A percentile compares a stretch with the other conserved stretches of the same genome.
phyloP scores from a whole-genome alignment of 2,888 invertebrate genomes.

The Syritta pipiens region DNA sequence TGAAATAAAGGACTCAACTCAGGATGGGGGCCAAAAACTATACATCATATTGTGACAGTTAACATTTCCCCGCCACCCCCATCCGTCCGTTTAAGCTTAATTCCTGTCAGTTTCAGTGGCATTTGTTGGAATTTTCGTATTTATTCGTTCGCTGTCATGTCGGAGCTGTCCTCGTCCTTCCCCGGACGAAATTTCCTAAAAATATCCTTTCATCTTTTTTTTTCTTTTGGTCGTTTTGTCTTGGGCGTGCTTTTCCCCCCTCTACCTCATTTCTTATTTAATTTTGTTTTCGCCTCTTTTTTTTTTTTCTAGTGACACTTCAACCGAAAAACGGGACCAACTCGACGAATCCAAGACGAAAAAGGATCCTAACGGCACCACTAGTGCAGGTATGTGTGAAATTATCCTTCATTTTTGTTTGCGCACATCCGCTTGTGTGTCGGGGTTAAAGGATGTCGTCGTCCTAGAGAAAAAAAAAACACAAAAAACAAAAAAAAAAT shows the following conservation, averaged over 20 bases:
- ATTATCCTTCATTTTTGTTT: conserved; percentile 43
- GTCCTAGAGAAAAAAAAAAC: background rate
- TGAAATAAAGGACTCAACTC: background rate
- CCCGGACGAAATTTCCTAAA: conserved; percentile 4
- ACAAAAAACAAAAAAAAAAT: conserved; percentile 19
- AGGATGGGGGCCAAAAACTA: background rate
- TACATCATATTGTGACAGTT: conserved; percentile 35
- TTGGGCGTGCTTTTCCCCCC: background rate
- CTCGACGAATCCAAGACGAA: conserved; percentile 11
- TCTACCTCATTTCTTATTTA: conserved; percentile 14
- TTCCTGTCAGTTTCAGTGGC: conserved; percentile 31
- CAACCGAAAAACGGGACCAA: conserved; percentile 41
- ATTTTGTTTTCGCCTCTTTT: conserved; percentile 2
- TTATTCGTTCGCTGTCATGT: too few species aligned
- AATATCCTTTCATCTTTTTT: conserved; percentile 39
- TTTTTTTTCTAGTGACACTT: conserved; percentile 43
- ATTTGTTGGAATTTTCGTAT: too few species aligned
- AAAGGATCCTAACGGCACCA: conserved; percentile 36
- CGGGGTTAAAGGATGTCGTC: background rate
- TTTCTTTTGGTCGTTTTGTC: background rate
- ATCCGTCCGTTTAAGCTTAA: conserved; percentile 1
- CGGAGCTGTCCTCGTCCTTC: background rate
- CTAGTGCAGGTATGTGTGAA: conserved; percentile 58
- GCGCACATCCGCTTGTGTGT: conserved; percentile 27
- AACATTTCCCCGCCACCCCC: background rate